Conservation (phyloP, 2,113 vertebrate species). For the Aramus guarauna region DNA sequence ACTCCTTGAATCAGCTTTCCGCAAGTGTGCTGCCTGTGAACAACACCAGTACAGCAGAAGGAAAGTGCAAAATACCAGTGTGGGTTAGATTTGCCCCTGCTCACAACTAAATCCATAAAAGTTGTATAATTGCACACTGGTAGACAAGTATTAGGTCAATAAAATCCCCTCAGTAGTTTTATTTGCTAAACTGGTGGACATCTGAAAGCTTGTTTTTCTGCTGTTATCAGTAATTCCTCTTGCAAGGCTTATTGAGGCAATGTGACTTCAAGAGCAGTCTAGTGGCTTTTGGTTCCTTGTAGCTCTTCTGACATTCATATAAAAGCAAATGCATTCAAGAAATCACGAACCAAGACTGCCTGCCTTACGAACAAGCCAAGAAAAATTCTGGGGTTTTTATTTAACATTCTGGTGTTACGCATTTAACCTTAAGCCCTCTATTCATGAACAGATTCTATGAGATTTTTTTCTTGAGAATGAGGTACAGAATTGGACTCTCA, state of each 20-base stretch:
- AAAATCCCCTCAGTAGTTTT: background rate
- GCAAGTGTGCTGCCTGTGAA: background rate
- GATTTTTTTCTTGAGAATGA: background rate
- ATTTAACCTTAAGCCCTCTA: background rate
- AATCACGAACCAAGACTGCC: background rate
- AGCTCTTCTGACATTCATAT: background rate
- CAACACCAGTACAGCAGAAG: background rate
- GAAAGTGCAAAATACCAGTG: background rate
- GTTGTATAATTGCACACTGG: background rate
- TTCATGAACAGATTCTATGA: background rate
- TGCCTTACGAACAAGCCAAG: background rate
- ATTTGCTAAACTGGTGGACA: background rate
- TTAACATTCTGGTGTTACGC: background rate
- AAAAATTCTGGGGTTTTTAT: background rate
- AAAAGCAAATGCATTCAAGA: background rate
- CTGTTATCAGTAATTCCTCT: background rate
- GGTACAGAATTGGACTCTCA: background rate
- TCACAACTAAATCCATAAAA: background rate
- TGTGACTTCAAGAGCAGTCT: background rate
- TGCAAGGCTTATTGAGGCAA: background rate
- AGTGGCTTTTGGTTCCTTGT: background rate
- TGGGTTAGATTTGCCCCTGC: background rate
- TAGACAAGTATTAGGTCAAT: background rate
- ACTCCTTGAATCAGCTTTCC: background rate
- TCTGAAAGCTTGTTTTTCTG: background rate